A percentile compares a stretch with the other conserved stretches of the same genome.
Conservation (phyloP, 2,113 vertebrate genomes). For the Anarrhichthys ocellatus region DNA sequence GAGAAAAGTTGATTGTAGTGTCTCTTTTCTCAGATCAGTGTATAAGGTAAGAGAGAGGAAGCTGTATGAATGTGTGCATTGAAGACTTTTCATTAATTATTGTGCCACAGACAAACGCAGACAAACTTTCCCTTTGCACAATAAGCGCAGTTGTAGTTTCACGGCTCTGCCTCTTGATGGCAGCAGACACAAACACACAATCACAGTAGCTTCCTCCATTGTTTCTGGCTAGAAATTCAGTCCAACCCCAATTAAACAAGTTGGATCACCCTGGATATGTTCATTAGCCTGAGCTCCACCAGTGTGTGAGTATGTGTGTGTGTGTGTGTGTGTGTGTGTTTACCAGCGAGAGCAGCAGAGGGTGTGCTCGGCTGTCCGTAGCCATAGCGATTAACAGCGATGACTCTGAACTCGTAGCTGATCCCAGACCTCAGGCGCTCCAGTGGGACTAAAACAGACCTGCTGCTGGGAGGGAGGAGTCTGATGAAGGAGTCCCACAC, state of each 20-base stretch:
- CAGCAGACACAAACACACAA: slow-evolving; percentile 43
- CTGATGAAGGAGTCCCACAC: slow-evolving; percentile 95
- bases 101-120: neutral
- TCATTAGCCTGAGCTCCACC: slow-evolving; percentile 19
- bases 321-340: slow-evolving; percentile 27
- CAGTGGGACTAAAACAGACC: slow-evolving; percentile 88
- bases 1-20: neutral
- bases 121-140: neutral
- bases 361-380: slow-evolving; percentile 94
- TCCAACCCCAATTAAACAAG: slow-evolving; percentile 11
- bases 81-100: neutral
- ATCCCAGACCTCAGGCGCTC: slow-evolving; percentile 91
- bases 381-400: slow-evolving; percentile 91
- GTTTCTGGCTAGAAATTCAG: slow-evolving; percentile 2
- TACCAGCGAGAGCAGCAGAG: slow-evolving; percentile 92
- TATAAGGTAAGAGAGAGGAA: neutral
- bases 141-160: slow-evolving; percentile 14
- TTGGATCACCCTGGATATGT: slow-evolving; percentile 3
- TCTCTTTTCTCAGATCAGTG: neutral
- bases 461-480: slow-evolving; percentile 87
- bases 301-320: slow-evolving; percentile 24
- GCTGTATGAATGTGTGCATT: neutral
- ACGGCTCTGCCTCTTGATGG: slow-evolving; percentile 51
- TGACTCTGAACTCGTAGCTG: slow-evolving; percentile 95
- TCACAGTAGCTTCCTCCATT: neutral